These are phyloP conservation scores for Apodemus speciosus DNA, from an alignment of 2,113 vertebrate species.

Conservation along the genomic window DNA sequence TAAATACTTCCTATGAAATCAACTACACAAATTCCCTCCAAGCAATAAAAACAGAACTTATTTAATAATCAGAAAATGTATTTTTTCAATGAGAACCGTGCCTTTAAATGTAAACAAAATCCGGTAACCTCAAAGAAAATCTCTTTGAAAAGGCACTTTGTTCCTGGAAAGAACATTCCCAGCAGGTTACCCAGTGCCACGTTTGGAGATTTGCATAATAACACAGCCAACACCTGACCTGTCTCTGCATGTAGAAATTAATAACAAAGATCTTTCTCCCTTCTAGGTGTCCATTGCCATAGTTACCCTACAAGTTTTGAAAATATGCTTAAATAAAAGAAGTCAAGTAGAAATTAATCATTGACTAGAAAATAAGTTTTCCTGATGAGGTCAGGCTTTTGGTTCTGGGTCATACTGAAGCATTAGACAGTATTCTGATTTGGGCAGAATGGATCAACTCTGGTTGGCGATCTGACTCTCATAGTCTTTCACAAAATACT, in stretches of 20 bases:
- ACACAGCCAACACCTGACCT: conserved; percentile 68
- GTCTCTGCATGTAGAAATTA: conserved; percentile 68
- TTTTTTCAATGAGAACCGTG: conserved; percentile 42
- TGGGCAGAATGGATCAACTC: conserved; percentile 55
- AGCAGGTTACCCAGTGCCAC: conserved; percentile 63
- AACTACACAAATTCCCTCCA: background rate
- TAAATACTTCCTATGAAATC: conserved; percentile 54
- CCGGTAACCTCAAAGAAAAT: conserved; percentile 53
- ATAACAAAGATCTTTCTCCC: conserved; percentile 67
- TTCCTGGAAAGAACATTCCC: conserved; percentile 66
- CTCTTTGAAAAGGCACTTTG: conserved; percentile 52
- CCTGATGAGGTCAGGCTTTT: conserved; percentile 74
- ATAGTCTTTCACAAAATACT: conserved; percentile 37
- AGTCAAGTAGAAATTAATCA: conserved; percentile 76
- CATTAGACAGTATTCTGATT: conserved; percentile 62
- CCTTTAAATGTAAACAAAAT: conserved; percentile 72
- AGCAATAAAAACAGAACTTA: conserved; percentile 57
- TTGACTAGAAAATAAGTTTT: conserved; percentile 73
- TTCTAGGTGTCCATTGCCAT: conserved; percentile 67
- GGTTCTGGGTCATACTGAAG: conserved; percentile 71
- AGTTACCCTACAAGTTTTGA: conserved; percentile 66
- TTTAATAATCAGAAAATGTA: conserved; percentile 26
- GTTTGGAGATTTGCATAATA: conserved; percentile 69
- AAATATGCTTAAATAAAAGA: conserved; percentile 75
- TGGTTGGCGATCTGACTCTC: conserved; percentile 42